Base-by-base conservation (phyloP, 2,113 vertebrate species). In the Ammodytes dubius region DNA sequence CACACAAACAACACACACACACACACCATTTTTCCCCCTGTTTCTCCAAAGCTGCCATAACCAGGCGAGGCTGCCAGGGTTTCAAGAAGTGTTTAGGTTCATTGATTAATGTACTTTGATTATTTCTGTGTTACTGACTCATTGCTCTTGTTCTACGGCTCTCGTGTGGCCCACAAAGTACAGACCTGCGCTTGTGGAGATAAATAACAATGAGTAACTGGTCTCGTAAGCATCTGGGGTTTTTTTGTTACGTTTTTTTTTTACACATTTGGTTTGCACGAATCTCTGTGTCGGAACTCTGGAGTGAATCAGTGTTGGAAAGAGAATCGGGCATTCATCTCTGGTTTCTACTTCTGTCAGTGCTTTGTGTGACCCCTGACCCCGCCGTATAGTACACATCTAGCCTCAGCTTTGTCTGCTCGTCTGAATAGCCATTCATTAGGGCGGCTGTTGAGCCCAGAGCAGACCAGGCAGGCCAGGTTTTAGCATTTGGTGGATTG, bases 401-500 rank as follows among this genome's bases (percentile, higher is more conserved):
- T 57, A 82, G 73, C 70, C 78, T 17, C 64, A 68, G 83, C 91
- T 92, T 90, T 91, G 86, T 93, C 84, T 74, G 71, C 10, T 42
- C 40, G 72, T 83, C 86, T 94, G 92, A 94, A 94, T 89, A 88
- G 81, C 86, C 85, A 92, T 94, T 94, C 93, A 93, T 92, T 85
- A 90, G 74, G 66, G 70, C 74, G 72, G 87, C 74, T 85, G 89
- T 86, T 19, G 86, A 76, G 89, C 80, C 64, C 79, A 79, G 84
- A 88, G 87, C 50, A 12, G 79, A 77, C 83, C 76, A 70, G 79
- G 72, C 85, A 74, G 40, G 69, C 84, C 90, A 85, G 90, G 71
- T 83, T 89, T 89, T 68, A 88, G 77, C 64, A 49, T 83, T 88
- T 72, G 69, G 58, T 54, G 78, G 91, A 84, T 89, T 90, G 89